Evolutionary conservation across 2,797 vertebrate genomes (phyloP), one percentile per base, ranked within the genome.

Genomic region (Malurus splendens): DNA sequence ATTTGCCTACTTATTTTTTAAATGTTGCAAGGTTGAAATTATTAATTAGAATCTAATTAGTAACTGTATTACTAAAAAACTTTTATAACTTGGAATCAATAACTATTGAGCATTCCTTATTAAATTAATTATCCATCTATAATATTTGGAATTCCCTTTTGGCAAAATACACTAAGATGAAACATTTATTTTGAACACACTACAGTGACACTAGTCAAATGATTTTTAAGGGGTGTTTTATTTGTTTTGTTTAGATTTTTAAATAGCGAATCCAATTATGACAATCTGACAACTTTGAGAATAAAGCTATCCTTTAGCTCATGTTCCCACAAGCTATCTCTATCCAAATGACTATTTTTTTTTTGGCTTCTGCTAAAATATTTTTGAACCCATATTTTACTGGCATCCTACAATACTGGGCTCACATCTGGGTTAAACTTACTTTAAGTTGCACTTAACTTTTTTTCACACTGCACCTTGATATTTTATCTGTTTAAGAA

Each of bases 21-120:
- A 94, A 93, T 83, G 27, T 89, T 93, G 66, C 39, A 73, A 90
- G 50, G 18, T 59, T 95, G 79, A 95, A 92, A 92, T 91, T 95
- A 92, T 94, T 95, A 95, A 93, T 94, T 93, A 94, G 72, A 87
- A 94, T 80, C 32, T 91, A 96, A 94, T 90, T 96, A 96, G 88
- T 93, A 94, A 90, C 61, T 85, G 7, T 82, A 83, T 92, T 94
- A 36, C 64, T 87, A 75, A 36, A 93, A 56, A 93, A 45, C 32
- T 92, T 95, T 96, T 93, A 87, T 90, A 94, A 56, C 41, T 90
- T 75, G 52, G 74, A 97, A 95, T 94, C 54, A 86, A 72, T 74
- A 82, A 89, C 70, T 88, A 87, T 28, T 67, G 38, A 76, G 50
- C 7, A 36, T 50, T 87, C 20, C 27, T 12, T 24, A 39, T 59